Percentiles rank a stretch among this genome's conserved stretches.
phyloP scores from a whole-genome alignment of 2,113 vertebrate species.

The Thermophis baileyi region DNA sequence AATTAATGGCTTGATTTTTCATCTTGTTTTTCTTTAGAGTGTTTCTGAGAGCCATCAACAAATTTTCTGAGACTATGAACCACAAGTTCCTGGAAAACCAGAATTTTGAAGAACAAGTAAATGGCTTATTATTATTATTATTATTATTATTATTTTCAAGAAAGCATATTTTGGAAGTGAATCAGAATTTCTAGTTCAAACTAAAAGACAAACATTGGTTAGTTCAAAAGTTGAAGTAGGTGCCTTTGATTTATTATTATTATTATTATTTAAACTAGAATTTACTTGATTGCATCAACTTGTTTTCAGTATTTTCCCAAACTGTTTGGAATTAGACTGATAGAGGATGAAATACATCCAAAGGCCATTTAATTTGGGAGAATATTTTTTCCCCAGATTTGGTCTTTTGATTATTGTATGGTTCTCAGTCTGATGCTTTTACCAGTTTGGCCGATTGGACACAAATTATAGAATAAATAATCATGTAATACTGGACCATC shows the following conservation, averaged over 20 bases:
- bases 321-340: background rate
- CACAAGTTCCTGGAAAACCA: slow-evolving; percentile 92
- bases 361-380: background rate
- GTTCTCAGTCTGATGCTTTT: background rate
- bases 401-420: background rate
- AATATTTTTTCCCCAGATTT: background rate
- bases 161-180: background rate
- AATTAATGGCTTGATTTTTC: background rate
- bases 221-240: background rate
- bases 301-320: background rate
- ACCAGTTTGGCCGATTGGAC: background rate
- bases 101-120: slow-evolving; percentile 94
- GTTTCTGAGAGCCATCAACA: slow-evolving; percentile 95
- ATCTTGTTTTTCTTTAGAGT: slow-evolving; percentile 71
- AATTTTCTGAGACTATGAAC: slow-evolving; percentile 96
- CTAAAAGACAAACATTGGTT: background rate
- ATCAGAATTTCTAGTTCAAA: background rate
- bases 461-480: background rate
- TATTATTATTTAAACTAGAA: background rate
- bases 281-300: background rate
- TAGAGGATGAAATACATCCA: background rate
- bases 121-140: slow-evolving; percentile 23
- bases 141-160: background rate
- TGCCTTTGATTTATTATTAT: background rate
- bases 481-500: background rate